Evolutionary conservation across 2,797 vertebrate species (phyloP).

Genomic region (Danio choprae): DNA sequence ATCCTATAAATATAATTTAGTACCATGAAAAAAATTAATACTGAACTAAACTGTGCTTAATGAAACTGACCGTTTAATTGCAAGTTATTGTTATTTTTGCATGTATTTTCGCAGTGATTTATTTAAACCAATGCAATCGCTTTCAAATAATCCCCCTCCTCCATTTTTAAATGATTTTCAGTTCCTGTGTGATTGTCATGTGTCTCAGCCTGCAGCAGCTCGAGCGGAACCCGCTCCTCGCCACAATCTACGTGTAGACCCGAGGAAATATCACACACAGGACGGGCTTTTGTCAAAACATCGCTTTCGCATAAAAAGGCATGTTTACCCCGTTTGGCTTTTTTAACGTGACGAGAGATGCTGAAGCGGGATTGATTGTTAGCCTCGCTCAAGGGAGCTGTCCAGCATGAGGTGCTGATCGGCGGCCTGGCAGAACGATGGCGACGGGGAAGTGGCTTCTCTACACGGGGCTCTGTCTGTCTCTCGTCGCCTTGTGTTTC

Average conservation of each 20-base stretch:
- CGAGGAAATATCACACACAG: background rate
- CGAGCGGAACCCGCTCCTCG: conserved; percentile 19
- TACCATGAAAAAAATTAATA: no score
- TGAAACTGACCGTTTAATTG: background rate
- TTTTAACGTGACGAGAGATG: conserved; percentile 9
- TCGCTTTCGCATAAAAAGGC: background rate
- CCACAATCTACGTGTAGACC: conserved; percentile 3
- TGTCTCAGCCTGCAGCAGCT: conserved; percentile 28
- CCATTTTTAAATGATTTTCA: background rate
- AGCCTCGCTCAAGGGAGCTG: conserved; percentile 51
- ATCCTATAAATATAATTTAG: no score
- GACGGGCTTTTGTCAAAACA: background rate
- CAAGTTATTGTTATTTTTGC: background rate
- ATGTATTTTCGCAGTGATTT: background rate
- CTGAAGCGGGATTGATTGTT: conserved; percentile 12
- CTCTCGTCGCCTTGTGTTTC: conserved; percentile 88
- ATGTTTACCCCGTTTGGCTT: background rate
- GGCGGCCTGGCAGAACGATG: conserved; percentile 71
- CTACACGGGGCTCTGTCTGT: conserved; percentile 87
- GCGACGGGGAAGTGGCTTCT: conserved; percentile 89
- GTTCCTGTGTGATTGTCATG: conserved; percentile 40
- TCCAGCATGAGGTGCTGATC: conserved; percentile 52
- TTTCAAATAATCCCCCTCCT: background rate
- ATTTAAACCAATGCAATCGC: background rate
- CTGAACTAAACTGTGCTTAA: background rate